A percentile compares a stretch with the other conserved stretches of the same genome.
Evolutionary conservation across 2,888 invertebrate species (phyloP).

Genomic region (Dendrolimus houi): DNA sequence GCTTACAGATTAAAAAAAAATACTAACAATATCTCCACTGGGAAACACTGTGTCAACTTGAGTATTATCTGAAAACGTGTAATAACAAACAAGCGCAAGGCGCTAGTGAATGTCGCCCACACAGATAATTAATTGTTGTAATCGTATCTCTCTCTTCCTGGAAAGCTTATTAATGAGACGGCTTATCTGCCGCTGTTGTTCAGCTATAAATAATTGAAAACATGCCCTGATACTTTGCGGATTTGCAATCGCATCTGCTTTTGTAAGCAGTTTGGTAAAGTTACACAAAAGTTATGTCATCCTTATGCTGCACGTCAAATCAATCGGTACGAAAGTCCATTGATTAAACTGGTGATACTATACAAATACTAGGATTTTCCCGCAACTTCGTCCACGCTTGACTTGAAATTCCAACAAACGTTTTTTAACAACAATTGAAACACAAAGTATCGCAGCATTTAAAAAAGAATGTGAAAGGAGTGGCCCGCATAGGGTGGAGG

Average conservation of each 20-base stretch:
- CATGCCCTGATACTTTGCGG: slow-evolving; percentile 4
- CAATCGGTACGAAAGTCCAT: no score
- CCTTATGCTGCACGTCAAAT: no score
- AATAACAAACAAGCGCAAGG: slow-evolving; percentile 40
- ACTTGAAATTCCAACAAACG: no score
- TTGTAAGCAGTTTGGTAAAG: not conserved
- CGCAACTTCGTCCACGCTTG: no score
- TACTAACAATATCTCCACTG: no score
- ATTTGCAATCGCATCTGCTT: not conserved
- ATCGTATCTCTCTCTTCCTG: slow-evolving; percentile 35
- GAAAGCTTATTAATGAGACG: slow-evolving; percentile 25
- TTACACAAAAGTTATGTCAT: not conserved
- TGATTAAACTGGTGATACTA: no score
- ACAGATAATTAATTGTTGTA: slow-evolving; percentile 32
- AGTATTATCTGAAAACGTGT: slow-evolving; percentile 37
- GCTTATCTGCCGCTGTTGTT: slow-evolving; percentile 9
- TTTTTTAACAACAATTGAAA: no score
- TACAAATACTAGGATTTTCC: no score
- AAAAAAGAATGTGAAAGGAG: no score
- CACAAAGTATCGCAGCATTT: no score
- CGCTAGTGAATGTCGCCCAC: slow-evolving; percentile 29
- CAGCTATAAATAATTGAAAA: slow-evolving; percentile 9
- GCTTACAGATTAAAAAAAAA: no score
- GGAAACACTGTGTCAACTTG: slow-evolving; percentile 9
- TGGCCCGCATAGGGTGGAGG: no score